Conservation (phyloP, 2,888 invertebrate genomes). For the Cremastinae sp. region DNA sequence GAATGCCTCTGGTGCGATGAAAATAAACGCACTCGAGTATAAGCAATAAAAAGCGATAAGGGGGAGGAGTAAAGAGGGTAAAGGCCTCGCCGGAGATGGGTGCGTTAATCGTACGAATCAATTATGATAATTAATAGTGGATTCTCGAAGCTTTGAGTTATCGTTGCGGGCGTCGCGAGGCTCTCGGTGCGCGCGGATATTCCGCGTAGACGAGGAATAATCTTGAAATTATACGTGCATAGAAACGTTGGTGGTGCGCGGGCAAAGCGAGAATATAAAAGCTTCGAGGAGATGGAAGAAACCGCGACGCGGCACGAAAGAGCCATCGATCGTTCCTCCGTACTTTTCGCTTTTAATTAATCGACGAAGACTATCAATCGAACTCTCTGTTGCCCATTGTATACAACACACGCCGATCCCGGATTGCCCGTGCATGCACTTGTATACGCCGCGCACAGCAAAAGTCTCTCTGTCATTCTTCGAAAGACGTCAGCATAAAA, state of each 20-base stretch:
- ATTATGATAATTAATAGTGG: slow-evolving; percentile 74
- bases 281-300: slow-evolving; percentile 34
- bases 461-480: slow-evolving; percentile 20
- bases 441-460: not conserved
- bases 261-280: slow-evolving; percentile 12
- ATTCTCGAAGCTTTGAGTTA: slow-evolving; percentile 64
- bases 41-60: slow-evolving; percentile 24
- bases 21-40: slow-evolving; percentile 35
- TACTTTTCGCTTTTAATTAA: slow-evolving; percentile 71
- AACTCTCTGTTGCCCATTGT: slow-evolving; percentile 63
- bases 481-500: not conserved
- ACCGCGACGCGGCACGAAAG: slow-evolving; percentile 37
- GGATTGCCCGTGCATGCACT: not conserved
- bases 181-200: slow-evolving; percentile 30
- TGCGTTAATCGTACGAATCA: slow-evolving; percentile 68
- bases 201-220: slow-evolving; percentile 27
- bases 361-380: slow-evolving; percentile 71
- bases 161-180: slow-evolving; percentile 59
- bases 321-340: slow-evolving; percentile 60
- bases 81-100: slow-evolving; percentile 53
- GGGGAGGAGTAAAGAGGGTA: slow-evolving; percentile 28
- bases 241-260: not conserved
- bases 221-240: slow-evolving; percentile 30
- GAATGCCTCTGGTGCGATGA: slow-evolving; percentile 53
- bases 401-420: not conserved